Conservation (phyloP, 1,140 invertebrate species). For the Orchesella cincta region DNA sequence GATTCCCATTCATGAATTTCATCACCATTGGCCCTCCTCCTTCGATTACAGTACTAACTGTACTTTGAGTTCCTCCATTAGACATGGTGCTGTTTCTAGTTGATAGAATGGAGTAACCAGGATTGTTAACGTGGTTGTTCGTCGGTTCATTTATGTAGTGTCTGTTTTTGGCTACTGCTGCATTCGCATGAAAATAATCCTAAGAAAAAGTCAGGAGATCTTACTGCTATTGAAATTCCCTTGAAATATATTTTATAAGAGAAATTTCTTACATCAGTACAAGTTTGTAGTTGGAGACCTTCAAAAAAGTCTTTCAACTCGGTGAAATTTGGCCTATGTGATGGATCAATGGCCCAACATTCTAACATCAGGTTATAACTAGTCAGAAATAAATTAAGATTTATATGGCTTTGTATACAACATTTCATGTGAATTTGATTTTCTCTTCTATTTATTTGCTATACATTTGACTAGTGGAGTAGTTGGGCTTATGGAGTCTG, state of each 20-base stretch:
- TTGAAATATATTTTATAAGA: too few species aligned
- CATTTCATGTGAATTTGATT: background rate
- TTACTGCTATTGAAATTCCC: too few species aligned
- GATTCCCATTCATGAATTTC: too few species aligned
- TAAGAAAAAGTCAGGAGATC: too few species aligned
- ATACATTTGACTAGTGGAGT: background rate
- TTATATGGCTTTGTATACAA: background rate
- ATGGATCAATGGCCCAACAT: background rate
- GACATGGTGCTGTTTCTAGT: too few species aligned
- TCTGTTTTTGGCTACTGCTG: background rate
- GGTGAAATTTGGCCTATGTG: background rate
- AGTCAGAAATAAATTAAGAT: background rate
- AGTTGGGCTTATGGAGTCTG: background rate
- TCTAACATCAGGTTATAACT: constrained; percentile 10
- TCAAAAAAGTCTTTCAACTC: constrained; percentile 1
- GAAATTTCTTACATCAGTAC: background rate
- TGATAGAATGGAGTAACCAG: background rate
- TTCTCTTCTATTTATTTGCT: background rate
- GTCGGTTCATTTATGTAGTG: background rate
- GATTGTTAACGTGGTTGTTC: background rate
- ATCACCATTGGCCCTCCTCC: too few species aligned
- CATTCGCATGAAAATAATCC: background rate
- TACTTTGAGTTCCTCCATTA: too few species aligned
- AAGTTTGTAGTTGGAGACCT: background rate
- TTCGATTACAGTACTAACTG: too few species aligned